These are phyloP conservation scores for Zootermopsis nevadensis DNA, from an alignment of 2,888 invertebrate species.

Conservation along the genomic window DNA sequence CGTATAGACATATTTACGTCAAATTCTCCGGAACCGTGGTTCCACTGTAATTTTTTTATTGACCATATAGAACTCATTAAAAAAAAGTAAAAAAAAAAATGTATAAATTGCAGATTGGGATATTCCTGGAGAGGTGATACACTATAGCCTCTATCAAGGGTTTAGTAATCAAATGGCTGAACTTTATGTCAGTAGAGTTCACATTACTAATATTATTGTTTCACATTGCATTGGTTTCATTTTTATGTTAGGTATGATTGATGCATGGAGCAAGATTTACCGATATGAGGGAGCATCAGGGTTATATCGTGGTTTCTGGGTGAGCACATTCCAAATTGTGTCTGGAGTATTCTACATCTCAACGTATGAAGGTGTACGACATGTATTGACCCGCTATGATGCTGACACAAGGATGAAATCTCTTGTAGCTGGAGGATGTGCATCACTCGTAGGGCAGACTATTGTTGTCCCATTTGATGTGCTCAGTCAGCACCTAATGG, in stretches of 20 bases:
- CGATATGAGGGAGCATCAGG: conserved; percentile 85
- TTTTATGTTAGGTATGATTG: conserved; percentile 73
- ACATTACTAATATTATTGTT: not conserved
- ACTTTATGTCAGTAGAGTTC: too few species aligned
- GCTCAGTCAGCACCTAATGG: conserved; percentile 96
- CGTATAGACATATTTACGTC: too few species aligned
- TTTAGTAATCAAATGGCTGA: too few species aligned
- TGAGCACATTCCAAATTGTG: conserved; percentile 82
- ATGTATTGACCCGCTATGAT: conserved; percentile 77
- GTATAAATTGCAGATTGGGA: too few species aligned
- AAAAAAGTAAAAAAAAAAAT: too few species aligned
- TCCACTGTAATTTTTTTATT: too few species aligned
- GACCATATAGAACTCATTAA: too few species aligned
- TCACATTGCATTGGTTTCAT: not conserved
- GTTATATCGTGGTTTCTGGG: conserved; percentile 94
- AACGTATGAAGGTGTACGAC: conserved; percentile 91
- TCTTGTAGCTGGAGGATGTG: conserved; percentile 88
- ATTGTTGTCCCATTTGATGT: conserved; percentile 97
- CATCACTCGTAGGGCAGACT: conserved; percentile 93
- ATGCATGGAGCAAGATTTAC: conserved; percentile 90
- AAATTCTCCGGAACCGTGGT: too few species aligned
- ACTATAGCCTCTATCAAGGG: too few species aligned
- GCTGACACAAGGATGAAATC: conserved; percentile 78
- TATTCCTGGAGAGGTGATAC: too few species aligned
- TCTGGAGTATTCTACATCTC: conserved; percentile 92